A percentile compares a stretch with the other conserved stretches of the same genome.
These are phyloP conservation scores for Bufotes viridis DNA, from an alignment of 2,797 vertebrate genomes.

Conservation along the genomic window DNA sequence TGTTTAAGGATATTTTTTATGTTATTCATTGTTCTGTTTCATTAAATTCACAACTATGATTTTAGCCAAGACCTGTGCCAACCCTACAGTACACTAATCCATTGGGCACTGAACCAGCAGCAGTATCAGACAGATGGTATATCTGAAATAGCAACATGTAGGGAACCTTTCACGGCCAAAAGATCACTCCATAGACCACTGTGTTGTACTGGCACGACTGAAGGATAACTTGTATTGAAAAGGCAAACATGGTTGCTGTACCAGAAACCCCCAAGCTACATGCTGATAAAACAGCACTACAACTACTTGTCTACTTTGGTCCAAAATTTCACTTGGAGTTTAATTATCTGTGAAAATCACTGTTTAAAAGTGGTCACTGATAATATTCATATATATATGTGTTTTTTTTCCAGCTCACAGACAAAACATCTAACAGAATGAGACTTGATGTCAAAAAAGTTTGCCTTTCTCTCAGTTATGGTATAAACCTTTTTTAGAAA, in stretches of 20 bases:
- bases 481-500: background rate
- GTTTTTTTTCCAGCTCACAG: background rate
- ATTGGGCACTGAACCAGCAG: background rate
- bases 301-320: background rate
- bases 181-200: background rate
- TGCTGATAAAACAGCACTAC: background rate
- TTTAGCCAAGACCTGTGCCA: background rate
- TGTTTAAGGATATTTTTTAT: too few relatives aligned
- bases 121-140: constrained; percentile 12
- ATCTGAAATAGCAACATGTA: constrained; percentile 20
- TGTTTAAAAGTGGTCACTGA: background rate
- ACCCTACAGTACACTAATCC: background rate
- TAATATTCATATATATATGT: background rate
- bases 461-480: constrained; percentile 4
- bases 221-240: background rate
- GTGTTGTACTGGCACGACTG: background rate
- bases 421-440: constrained; percentile 24
- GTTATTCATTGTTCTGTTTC: background rate
- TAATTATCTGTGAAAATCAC: background rate
- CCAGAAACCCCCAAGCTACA: constrained; percentile 13
- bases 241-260: background rate
- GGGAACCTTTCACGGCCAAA: constrained; percentile 13
- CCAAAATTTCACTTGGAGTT: background rate
- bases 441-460: constrained; percentile 8
- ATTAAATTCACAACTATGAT: background rate